These are phyloP conservation scores for Xenopus borealis DNA, from an alignment of 2,113 vertebrate species.

Conservation along the genomic window DNA sequence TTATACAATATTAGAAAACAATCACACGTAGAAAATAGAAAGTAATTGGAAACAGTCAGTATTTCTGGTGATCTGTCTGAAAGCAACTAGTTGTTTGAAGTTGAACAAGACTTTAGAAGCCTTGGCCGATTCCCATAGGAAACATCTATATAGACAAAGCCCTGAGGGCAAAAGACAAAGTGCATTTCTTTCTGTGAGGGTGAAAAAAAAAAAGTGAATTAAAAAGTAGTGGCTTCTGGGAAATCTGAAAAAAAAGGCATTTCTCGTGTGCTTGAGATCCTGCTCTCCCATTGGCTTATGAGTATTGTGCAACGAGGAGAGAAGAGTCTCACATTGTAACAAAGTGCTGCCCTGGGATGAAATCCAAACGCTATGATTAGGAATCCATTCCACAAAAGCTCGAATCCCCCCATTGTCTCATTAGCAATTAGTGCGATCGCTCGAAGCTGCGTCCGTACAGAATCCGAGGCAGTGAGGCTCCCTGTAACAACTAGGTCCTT, in stretches of 20 bases:
- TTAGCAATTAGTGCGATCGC: conserved; percentile 45
- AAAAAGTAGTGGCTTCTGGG: too few species aligned
- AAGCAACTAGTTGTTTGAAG: too few species aligned
- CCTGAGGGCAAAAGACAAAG: conserved; percentile 23
- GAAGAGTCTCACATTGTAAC: not conserved
- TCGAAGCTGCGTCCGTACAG: not conserved
- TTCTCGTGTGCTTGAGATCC: not conserved
- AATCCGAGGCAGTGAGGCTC: conserved; percentile 31
- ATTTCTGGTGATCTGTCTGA: too few species aligned
- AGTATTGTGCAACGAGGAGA: conserved; percentile 1
- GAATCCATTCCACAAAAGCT: not conserved
- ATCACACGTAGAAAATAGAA: too few species aligned
- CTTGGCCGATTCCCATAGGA: not conserved
- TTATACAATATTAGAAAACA: too few species aligned
- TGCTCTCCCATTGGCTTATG: conserved; percentile 10
- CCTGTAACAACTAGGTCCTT: conserved; percentile 45
- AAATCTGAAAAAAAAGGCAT: not conserved
- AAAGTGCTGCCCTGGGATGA: conserved; percentile 17
- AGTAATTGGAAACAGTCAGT: too few species aligned
- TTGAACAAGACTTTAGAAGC: not conserved
- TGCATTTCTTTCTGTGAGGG: conserved; percentile 5
- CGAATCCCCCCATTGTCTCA: conserved; percentile 8
- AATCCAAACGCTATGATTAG: not conserved
- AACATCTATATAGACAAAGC: conserved; percentile 1
- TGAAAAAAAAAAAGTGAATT: conserved; percentile 8